Base-by-base conservation (phyloP, 2,113 vertebrate species). In the Oriolus oriolus region DNA sequence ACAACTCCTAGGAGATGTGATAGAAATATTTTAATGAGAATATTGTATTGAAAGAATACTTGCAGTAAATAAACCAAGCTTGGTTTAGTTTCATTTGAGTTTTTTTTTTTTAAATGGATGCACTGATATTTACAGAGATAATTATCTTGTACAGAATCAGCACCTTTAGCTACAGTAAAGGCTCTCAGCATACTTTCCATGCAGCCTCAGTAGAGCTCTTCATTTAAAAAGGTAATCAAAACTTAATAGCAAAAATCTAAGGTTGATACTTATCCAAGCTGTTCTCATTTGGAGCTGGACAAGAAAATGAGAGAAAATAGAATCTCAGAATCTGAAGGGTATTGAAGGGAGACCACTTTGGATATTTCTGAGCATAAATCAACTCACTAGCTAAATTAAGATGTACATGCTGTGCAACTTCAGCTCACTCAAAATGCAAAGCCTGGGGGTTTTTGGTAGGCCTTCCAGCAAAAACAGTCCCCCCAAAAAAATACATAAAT, bases 381-480 rank as follows among this genome's bases (percentile, higher is more conserved):
- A 84, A 54, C 75, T 73, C 54, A 70, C 65, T 74, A 80, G 73
- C 59, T 92, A 74, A 93, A 96, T 86, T 74, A 86, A 88, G 79
- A 89, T 86, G 45, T 59, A 57, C 45, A 20, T 61, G 24, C 59
- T 80, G 54, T 92, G 59, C 71, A 95, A 63, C 39, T 90, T 93
- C 71, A 84, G 68, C 45, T 77, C 47, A 61, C 64, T 59, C 52
- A 88, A 84, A 92, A 93, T 70, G 88, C 64, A 77, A 70, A 61
- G 63, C 42, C 79, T 88, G 37, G 18, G 18, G 11, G 18, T 70
- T 85, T 84, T 42, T 31, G 27, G 45, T 63, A 86, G 68, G 30
- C 59, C 94, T 95, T 95, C 71, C 86, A 90, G 96, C 79, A 92
- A 90, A 96, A 97, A 70, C 71, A 92, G 68, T 74, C 54, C 61